Percentiles rank a stretch among this genome's conserved stretches.
Conservation (phyloP, 2,888 invertebrate species). For the Macrophya annulata region DNA sequence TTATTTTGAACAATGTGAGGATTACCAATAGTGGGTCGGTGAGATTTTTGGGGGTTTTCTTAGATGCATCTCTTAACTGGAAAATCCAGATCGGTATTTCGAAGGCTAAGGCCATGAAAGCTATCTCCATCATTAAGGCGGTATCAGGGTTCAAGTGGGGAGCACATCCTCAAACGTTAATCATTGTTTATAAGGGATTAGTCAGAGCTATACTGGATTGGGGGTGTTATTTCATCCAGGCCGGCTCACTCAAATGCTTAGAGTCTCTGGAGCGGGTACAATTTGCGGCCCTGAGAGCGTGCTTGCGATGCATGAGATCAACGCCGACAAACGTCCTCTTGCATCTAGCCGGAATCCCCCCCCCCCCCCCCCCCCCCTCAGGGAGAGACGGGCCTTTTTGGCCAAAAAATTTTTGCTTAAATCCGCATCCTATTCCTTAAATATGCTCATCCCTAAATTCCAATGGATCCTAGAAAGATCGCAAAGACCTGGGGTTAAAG, state of each 20-base stretch:
- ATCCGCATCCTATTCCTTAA: no score
- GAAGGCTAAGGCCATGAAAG: slow-evolving; percentile 4
- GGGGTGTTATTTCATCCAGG: not conserved
- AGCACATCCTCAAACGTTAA: not conserved
- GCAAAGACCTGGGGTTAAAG: no score
- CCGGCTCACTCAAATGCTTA: not conserved
- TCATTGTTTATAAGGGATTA: no score
- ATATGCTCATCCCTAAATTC: no score
- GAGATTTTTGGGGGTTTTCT: slow-evolving; percentile 35
- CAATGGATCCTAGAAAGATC: no score
- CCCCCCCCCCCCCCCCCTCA: no score
- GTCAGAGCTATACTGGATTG: not conserved
- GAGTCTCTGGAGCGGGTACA: not conserved
- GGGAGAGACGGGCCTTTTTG: no score
- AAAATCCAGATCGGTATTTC: not conserved
- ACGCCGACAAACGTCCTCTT: not conserved
- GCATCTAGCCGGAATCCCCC: not conserved
- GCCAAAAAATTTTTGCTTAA: no score
- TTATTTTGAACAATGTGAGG: slow-evolving; percentile 2
- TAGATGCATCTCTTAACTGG: slow-evolving; percentile 38
- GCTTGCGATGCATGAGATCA: not conserved
- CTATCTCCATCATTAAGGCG: not conserved
- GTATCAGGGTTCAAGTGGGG: not conserved
- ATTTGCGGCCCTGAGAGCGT: not conserved
- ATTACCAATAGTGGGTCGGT: not conserved